Evolutionary conservation across 2,888 invertebrate species (phyloP), one percentile per base, ranked within the genome.

Genomic region (Cerceris rybyensis): DNA sequence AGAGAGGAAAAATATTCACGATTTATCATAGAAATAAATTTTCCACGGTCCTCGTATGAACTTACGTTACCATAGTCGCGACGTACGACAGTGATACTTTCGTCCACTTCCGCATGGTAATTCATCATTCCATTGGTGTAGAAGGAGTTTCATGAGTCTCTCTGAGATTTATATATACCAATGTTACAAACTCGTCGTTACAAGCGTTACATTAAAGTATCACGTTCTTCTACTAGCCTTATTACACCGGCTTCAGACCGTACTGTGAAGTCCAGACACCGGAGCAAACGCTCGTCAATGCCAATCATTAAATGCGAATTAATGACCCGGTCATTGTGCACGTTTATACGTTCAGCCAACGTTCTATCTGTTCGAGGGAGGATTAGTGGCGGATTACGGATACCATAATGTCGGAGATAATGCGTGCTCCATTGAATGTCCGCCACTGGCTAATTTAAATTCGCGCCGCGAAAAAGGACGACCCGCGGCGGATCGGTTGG

Each of bases 351-450:
- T 80, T 46, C 42, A 4, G 65, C 65, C 54, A 67, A 78, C 82
- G 70, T 72, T 75, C 76, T 59, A 75, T 77, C 80, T 76, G 80
- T 81, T 78, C 70, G 70, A 70, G 82, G 76, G 86, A 84, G 86
- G 88, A 88, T 89, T 90, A 87, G 81, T 78, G 77, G 75, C 74
- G 86, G 82, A 85, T 87, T 85, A 84, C 74, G 69, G 59, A 58
- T 60, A 63, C 76, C 72, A 72, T 76, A 72, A 83, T 82, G 86
- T 76, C 75, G 78, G 66, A 63, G 70, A 81, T 86, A 86, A 87
- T 84, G 79, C 73, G 64, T 55, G 75, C 64, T 63, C 72, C 75
- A 84, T 86, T 81, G 76, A 85, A 81, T 73, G 59, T 78, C 55
- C 79, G 74, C 77, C 81, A 79, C 54, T 69, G 78, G 68, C 74